Percentiles rank a stretch among this genome's conserved stretches.
phyloP scores from a whole-genome alignment of 2,113 vertebrate species.

The Pontoporia blainvillei region DNA sequence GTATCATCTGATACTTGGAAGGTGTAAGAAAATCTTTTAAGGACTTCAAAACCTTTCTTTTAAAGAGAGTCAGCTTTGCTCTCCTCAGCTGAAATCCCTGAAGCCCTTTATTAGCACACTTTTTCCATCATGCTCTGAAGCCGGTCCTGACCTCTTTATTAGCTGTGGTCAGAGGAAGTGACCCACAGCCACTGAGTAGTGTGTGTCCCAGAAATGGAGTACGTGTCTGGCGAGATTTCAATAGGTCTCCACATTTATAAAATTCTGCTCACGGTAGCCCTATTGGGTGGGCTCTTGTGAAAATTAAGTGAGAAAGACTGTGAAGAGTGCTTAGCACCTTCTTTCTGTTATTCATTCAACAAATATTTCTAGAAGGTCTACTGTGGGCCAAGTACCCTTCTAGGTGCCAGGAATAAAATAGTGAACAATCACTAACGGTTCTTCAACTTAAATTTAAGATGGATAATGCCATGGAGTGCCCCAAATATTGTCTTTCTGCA shows the following conservation, averaged over 20 bases:
- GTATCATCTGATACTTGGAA: neutral
- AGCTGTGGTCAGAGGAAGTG: neutral
- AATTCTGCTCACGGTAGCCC: neutral
- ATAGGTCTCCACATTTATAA: neutral
- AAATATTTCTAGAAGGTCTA: neutral
- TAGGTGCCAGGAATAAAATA: neutral
- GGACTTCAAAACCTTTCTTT: neutral
- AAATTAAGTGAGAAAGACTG: neutral
- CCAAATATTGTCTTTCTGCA: neutral
- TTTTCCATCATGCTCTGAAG: neutral
- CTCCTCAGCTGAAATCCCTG: neutral
- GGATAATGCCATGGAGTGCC: neutral
- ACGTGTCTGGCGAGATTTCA: neutral
- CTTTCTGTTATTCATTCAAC: neutral
- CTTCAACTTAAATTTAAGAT: neutral
- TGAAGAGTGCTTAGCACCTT: neutral
- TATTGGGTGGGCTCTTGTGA: neutral
- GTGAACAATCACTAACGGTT: neutral
- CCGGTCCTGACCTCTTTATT: neutral
- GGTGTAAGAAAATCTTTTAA: neutral
- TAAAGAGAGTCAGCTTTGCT: neutral
- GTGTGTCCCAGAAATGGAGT: neutral
- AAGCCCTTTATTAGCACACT: neutral
- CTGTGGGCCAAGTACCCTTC: neutral
- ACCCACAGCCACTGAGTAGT: accelerated